A percentile compares a stretch with the other conserved stretches of the same genome.
These are phyloP conservation scores for Drosophila kepulauana DNA, from an alignment of 1,140 invertebrate species.

Conservation along the genomic window DNA sequence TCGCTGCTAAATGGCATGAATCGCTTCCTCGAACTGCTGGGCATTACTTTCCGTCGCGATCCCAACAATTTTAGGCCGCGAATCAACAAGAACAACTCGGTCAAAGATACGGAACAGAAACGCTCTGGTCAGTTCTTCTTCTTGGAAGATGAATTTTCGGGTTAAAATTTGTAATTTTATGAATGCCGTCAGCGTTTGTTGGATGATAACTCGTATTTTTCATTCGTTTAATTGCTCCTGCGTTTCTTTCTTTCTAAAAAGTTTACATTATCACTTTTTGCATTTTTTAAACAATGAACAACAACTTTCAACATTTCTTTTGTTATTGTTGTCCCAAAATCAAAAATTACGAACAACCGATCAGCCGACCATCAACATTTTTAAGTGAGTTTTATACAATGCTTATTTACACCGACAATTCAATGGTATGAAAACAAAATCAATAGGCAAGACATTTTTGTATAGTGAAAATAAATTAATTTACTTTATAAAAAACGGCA, in stretches of 20 bases:
- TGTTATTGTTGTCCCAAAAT: conserved; percentile 62
- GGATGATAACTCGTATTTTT: conserved; percentile 27
- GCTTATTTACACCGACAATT: conserved; percentile 61
- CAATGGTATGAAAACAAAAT: conserved; percentile 54
- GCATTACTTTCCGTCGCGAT: conserved; percentile 99
- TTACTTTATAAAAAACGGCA: conserved; percentile 72
- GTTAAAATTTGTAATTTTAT: conserved; percentile 32
- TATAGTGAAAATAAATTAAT: conserved; percentile 78
- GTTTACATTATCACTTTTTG: conserved; percentile 33
- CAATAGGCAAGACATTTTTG: conserved; percentile 59
- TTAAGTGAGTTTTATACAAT: conserved; percentile 68
- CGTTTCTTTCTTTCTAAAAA: conserved; percentile 34
- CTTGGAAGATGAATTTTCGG: conserved; percentile 91
- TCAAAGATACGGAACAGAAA: conserved; percentile 99
- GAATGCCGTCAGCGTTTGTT: conserved; percentile 44
- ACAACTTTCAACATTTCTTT: conserved; percentile 54
- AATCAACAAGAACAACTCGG: conserved; percentile 98
- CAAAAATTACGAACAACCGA: conserved; percentile 42
- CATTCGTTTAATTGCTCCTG: conserved; percentile 38
- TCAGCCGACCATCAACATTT: conserved; percentile 43
- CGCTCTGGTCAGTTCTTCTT: conserved; percentile 99
- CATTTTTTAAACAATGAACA: conserved; percentile 56
- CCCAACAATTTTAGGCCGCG: conserved; percentile 99
- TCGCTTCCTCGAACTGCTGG: conserved; percentile 97
- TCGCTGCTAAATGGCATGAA: conserved; percentile 99